Evolutionary conservation across 2,113 vertebrate genomes (phyloP).

Genomic region (Phodopus roborovskii): DNA sequence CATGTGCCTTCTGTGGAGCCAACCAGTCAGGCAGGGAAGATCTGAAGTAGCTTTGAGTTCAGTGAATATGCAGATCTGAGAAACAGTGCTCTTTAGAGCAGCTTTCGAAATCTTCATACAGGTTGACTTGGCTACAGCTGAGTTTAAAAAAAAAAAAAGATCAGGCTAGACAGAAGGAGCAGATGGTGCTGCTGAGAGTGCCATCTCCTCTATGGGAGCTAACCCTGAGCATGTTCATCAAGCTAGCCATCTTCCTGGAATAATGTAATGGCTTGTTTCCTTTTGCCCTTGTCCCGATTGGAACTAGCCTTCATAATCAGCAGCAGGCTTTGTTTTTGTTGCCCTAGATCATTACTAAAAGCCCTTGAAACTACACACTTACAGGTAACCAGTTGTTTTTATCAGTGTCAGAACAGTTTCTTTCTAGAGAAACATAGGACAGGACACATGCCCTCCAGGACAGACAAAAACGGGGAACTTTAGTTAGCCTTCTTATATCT

Average conservation of each 20-base stretch:
- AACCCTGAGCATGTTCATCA: constrained; percentile 35
- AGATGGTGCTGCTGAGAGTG: constrained; percentile 71
- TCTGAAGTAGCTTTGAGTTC: background rate
- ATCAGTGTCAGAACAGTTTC: background rate
- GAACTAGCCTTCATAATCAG: background rate
- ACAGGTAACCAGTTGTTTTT: background rate
- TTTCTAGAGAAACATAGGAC: background rate
- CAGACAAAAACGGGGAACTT: constrained; percentile 18
- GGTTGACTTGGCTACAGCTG: constrained; percentile 16
- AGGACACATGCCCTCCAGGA: constrained; percentile 21
- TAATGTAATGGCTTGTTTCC: background rate
- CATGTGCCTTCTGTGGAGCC: background rate
- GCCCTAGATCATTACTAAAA: background rate
- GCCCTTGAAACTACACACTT: background rate
- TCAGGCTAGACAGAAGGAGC: constrained; percentile 64
- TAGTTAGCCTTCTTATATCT: constrained; percentile 32
- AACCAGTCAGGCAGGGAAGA: background rate
- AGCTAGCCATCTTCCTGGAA: constrained; percentile 29
- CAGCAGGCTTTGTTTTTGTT: constrained; percentile 32
- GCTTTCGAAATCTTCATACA: constrained; percentile 13
- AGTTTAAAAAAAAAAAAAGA: constrained; percentile 65
- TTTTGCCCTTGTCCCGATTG: constrained; percentile 57
- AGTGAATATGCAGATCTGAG: background rate
- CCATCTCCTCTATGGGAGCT: constrained; percentile 68
- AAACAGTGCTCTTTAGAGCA: background rate